These are phyloP conservation scores for Autographa gamma DNA, from an alignment of 2,888 invertebrate genomes.

Conservation along the genomic window DNA sequence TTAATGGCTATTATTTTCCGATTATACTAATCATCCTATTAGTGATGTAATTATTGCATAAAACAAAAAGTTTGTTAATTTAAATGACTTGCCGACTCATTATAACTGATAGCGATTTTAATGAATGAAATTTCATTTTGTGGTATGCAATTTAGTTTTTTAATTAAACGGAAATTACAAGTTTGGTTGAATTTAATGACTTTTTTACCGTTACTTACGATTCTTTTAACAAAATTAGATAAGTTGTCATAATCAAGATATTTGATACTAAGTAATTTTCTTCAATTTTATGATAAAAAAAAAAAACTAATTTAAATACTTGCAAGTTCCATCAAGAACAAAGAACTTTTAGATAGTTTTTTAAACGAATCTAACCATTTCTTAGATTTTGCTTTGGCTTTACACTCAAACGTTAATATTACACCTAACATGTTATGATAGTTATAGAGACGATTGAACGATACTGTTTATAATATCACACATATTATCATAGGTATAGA, in stretches of 20 bases:
- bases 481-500: background rate
- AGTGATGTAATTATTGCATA: conserved; percentile 21
- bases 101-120: conserved; percentile 12
- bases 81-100: conserved; percentile 6
- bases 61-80: conserved; percentile 19
- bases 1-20: conserved; percentile 21
- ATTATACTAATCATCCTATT: conserved; percentile 33
- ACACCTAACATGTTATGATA: too few species aligned
- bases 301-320: too few species aligned
- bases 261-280: background rate
- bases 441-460: too few species aligned
- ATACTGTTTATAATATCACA: background rate
- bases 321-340: too few species aligned
- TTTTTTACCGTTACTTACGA: background rate
- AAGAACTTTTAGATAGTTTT: too few species aligned
- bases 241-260: background rate
- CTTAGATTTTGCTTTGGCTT: too few species aligned
- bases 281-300: too few species aligned
- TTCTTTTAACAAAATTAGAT: background rate
- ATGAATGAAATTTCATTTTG: conserved; percentile 16
- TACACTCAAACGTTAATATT: too few species aligned
- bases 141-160: background rate
- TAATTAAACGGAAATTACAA: background rate
- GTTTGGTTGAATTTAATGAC: background rate
- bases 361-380: too few species aligned